phyloP scores from a whole-genome alignment of 1,140 invertebrate genomes.

The Drosophila subobscura region DNA sequence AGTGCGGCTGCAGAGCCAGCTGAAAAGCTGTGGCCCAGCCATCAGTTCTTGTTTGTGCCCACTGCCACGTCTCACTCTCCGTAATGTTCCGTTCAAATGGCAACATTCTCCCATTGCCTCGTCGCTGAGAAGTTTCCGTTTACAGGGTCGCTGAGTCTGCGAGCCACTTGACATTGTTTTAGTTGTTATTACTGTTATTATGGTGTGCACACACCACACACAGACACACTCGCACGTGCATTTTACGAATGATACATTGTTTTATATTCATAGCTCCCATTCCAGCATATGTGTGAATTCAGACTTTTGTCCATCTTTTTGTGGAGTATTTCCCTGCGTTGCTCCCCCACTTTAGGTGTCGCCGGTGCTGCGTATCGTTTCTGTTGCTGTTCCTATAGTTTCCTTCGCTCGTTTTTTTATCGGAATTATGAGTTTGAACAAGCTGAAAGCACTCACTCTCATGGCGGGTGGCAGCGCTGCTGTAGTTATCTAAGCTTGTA shows the following conservation, averaged over 20 bases:
- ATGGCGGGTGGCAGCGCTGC: too few relatives aligned
- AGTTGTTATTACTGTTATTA: conserved; percentile 51
- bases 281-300: too few relatives aligned
- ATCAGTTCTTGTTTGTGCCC: too few relatives aligned
- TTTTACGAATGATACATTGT: conserved; percentile 40
- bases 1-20: too few relatives aligned
- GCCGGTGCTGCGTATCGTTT: conserved; percentile 2
- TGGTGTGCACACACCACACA: conserved; percentile 30
- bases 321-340: too few relatives aligned
- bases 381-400: conserved; percentile 14
- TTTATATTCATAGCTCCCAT: conserved; percentile 36
- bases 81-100: too few relatives aligned
- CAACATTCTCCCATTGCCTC: too few relatives aligned
- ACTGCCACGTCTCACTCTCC: too few relatives aligned
- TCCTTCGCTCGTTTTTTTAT: conserved; percentile 11
- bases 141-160: not conserved
- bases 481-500: conserved; percentile 31
- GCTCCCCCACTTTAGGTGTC: too few relatives aligned
- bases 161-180: conserved; percentile 35
- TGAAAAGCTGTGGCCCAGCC: too few relatives aligned
- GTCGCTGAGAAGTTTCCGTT: too few relatives aligned
- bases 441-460: conserved; percentile 18
- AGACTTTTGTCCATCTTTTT: too few relatives aligned
- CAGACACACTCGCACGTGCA: not conserved
- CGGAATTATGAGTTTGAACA: conserved; percentile 59